These are phyloP conservation scores for Decapterus maruadsi DNA, from an alignment of 2,797 vertebrate genomes.

Conservation along the genomic window DNA sequence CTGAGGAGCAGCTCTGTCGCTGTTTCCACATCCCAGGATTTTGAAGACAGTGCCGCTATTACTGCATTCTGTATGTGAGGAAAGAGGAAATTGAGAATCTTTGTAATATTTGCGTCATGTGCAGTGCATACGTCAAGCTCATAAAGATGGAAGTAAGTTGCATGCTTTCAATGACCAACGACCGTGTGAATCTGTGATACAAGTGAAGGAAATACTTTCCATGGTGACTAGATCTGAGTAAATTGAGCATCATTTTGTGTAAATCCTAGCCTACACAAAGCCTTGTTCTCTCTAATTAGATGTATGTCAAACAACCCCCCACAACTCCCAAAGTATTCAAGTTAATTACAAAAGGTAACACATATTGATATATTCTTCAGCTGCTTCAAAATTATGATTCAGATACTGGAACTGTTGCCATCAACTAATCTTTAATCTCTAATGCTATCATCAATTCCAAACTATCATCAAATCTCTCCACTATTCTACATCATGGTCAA, in stretches of 20 bases:
- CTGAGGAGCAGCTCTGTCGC: slow-evolving; percentile 98
- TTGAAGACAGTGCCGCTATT: slow-evolving; percentile 99
- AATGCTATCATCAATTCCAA: too few relatives aligned
- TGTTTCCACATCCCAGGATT: slow-evolving; percentile 99
- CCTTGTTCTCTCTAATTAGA: neutral
- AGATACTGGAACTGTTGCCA: neutral
- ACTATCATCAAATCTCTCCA: neutral
- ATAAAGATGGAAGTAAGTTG: neutral
- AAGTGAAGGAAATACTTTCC: neutral
- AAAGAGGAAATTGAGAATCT: neutral
- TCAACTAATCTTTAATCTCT: too few relatives aligned
- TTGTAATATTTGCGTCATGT: neutral
- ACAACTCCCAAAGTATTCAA: neutral
- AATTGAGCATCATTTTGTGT: neutral
- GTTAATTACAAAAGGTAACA: neutral
- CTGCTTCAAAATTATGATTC: neutral
- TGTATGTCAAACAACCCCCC: neutral
- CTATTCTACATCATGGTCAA: neutral
- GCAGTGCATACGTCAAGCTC: neutral
- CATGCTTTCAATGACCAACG: neutral
- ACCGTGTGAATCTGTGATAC: neutral
- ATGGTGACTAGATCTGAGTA: neutral
- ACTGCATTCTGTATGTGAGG: slow-evolving; percentile 91
- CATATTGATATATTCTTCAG: too few relatives aligned
- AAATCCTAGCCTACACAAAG: neutral